A percentile compares a stretch with the other conserved stretches of the same genome.
Conservation (phyloP, 2,797 vertebrate genomes). For the Cynopterus sphinx region DNA sequence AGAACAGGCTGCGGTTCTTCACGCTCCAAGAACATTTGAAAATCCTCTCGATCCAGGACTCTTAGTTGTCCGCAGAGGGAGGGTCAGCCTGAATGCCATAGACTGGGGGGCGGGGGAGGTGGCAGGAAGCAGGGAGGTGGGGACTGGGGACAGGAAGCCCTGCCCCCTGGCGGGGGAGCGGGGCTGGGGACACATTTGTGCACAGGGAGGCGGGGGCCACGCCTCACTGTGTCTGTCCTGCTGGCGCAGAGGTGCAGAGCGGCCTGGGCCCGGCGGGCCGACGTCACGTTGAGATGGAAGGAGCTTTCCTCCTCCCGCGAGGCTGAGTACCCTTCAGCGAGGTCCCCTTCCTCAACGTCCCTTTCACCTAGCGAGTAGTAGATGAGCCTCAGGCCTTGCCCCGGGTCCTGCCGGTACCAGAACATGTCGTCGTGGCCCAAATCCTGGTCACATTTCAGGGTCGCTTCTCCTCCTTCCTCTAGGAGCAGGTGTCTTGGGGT, state of each 20-base stretch:
- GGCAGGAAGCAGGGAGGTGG: neutral
- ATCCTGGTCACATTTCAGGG: slow-evolving; percentile 32
- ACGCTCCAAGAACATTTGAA: neutral
- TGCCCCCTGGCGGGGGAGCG: neutral
- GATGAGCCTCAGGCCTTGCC: neutral
- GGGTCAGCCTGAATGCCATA: neutral
- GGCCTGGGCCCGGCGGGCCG: neutral
- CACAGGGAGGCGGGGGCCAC: neutral
- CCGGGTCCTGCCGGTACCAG: slow-evolving; percentile 59
- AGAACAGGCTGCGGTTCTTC: neutral
- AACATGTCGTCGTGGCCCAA: neutral
- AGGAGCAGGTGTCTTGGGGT: neutral
- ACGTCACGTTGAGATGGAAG: neutral
- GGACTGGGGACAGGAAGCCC: rapidly evolving
- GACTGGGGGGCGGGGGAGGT: neutral
- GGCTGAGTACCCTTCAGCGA: neutral
- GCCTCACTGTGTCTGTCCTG: neutral
- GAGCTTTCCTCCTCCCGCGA: neutral
- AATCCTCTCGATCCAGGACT: neutral
- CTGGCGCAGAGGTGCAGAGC: slow-evolving; percentile 44
- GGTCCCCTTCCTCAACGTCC: neutral
- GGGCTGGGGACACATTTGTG: neutral
- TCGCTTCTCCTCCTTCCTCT: neutral
- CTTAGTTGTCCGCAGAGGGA: neutral
- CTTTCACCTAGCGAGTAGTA: rapidly evolving